Evolutionary conservation across 2,888 invertebrate species (phyloP).

Genomic region (Lymantria monacha): DNA sequence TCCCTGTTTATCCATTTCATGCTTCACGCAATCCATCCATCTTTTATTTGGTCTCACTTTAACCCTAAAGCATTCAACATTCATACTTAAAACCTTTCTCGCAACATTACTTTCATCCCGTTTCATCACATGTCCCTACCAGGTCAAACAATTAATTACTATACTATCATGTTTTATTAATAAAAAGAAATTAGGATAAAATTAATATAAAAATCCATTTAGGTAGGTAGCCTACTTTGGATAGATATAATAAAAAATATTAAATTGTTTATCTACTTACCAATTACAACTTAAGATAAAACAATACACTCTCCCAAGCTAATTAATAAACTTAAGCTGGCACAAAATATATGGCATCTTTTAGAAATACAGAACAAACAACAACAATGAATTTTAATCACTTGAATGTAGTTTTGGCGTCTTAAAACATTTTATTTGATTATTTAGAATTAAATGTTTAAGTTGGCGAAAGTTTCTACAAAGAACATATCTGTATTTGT

Average conservation of each 20-base stretch:
- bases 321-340: constrained; percentile 21
- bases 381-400: constrained; percentile 31
- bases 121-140: too few species aligned
- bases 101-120: too few species aligned
- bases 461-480: neutral
- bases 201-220: too few species aligned
- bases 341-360: constrained; percentile 22
- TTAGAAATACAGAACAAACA: constrained; percentile 27
- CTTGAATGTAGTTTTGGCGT: constrained; percentile 6
- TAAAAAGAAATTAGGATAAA: too few species aligned
- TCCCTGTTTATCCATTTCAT: too few species aligned
- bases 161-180: too few species aligned
- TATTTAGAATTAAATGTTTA: neutral
- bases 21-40: too few species aligned
- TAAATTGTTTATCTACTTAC: constrained; percentile 4
- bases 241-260: neutral
- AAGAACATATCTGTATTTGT: neutral
- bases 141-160: too few species aligned
- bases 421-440: neutral
- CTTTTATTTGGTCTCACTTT: too few species aligned
- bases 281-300: constrained; percentile 9
- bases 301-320: constrained; percentile 16
- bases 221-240: too few species aligned
- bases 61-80: too few species aligned
- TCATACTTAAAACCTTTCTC: too few species aligned